Base-by-base conservation (phyloP, 2,888 invertebrate species). In the Cylindroiulus punctatus region DNA sequence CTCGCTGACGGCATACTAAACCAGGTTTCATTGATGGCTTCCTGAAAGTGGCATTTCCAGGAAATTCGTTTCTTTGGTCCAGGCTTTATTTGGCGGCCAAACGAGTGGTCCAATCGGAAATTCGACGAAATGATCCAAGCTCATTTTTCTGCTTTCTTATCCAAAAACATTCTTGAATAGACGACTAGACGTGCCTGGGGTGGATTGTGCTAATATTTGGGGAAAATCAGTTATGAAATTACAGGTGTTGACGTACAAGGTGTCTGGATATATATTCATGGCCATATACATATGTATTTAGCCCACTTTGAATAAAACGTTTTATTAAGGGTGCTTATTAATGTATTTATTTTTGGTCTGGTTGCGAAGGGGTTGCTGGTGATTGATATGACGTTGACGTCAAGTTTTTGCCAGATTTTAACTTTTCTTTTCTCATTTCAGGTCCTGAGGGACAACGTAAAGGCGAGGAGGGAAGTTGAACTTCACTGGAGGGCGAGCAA, bases 391-490 rank as follows among this genome's bases (percentile, higher is more conserved):
- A 12, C 12, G 26, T 81, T 81, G 81, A 30, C 81, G 81, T 19
- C 26, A n/a, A 84, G 2, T 52, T 26, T 85, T 44, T 22, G 7
- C 14, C 32, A 2, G 12, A 30, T 57, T 86, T 52, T 42, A 17
- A 12, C 30, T 76, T 76, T 76, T 14, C n/a, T n/a, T 83, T 84
- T 44, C 14, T 30, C 76, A 12, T 89, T 89, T 17, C 89, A 95
- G 95, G 96, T 96, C 26, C 92, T 99, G 17, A 94, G 96, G 89
- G 98, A 99, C 92, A 96, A 95, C 89, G 93, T 95, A 19, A 99
- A 98, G 91, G 98, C 99, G 0, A 92, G 97, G 84, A 92, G 98
- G 87, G 98, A 99, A 91, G 97, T 99, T 17, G 98, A 98, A 89
- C 92, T 99, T 57, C 99, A 99, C 91, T 98, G 97, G 95, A 93